Conservation (phyloP, 2,888 invertebrate genomes). For the Seira sanloemensis region DNA sequence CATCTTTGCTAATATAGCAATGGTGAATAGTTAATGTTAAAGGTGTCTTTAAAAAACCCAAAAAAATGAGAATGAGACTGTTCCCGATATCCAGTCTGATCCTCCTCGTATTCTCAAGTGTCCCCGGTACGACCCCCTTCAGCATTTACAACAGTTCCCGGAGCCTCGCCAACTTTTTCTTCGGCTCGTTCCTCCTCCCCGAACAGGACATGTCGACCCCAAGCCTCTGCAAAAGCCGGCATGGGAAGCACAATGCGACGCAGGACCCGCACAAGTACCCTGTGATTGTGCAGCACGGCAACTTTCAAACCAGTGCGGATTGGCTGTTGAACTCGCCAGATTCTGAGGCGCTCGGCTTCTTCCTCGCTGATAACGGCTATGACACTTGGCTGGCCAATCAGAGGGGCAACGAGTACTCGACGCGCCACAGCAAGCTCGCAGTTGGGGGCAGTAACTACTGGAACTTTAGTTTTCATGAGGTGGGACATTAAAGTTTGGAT, state of each 20-base stretch:
- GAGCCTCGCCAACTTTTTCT: background rate
- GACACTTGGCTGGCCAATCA: slow-evolving; percentile 39
- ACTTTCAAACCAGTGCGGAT: slow-evolving; percentile 37
- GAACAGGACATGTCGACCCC: slow-evolving; percentile 21
- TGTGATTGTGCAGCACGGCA: slow-evolving; percentile 41
- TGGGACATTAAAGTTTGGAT: no score
- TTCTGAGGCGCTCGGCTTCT: slow-evolving; percentile 23
- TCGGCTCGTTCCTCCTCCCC: background rate
- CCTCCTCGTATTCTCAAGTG: no score
- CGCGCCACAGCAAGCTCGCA: background rate
- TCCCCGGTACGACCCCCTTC: background rate
- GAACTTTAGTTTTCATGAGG: slow-evolving; percentile 53
- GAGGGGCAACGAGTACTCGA: slow-evolving; percentile 37
- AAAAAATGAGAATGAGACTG: no score
- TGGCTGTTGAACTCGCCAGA: slow-evolving; percentile 42
- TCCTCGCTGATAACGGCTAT: slow-evolving; percentile 33
- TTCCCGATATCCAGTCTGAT: background rate
- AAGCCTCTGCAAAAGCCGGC: slow-evolving; percentile 19
- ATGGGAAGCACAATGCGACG: background rate
- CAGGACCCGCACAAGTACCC: slow-evolving; percentile 2
- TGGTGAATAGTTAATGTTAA: no score
- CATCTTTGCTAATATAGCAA: background rate
- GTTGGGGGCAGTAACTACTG: background rate
- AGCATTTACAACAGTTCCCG: slow-evolving; percentile 22
- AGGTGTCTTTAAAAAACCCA: no score